phyloP scores from a whole-genome alignment of 2,113 vertebrate genomes.

The Oncorhynchus kisutch region DNA sequence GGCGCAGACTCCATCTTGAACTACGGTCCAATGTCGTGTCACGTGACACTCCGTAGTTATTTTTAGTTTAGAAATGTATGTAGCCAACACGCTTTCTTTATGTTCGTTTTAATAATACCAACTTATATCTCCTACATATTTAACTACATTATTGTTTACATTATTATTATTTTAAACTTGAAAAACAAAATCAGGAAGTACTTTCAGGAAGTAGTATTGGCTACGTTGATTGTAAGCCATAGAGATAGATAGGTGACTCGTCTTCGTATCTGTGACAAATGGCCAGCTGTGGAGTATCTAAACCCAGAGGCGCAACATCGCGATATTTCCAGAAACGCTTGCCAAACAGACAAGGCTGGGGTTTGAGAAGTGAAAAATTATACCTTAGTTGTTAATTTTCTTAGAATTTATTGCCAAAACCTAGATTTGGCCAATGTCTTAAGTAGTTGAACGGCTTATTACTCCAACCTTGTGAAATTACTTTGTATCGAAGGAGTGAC shows the following conservation, averaged over 20 bases:
- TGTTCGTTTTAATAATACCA: slow-evolving; percentile 35
- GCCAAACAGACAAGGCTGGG: too few relatives aligned
- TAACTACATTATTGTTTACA: slow-evolving; percentile 7
- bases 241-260: slow-evolving; percentile 49
- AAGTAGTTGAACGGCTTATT: too few relatives aligned
- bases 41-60: slow-evolving; percentile 59
- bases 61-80: slow-evolving; percentile 36
- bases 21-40: slow-evolving; percentile 39
- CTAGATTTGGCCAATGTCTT: too few relatives aligned
- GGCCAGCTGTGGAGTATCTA: too few relatives aligned
- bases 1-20: slow-evolving; percentile 75
- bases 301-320: too few relatives aligned
- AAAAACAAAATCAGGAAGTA: slow-evolving; percentile 53
- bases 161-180: not conserved
- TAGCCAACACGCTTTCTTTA: slow-evolving; percentile 36
- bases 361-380: too few relatives aligned
- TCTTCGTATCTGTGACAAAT: too few relatives aligned
- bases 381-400: too few relatives aligned
- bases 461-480: too few relatives aligned
- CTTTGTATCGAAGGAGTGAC: too few relatives aligned
- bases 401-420: too few relatives aligned
- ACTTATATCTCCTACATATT: not conserved
- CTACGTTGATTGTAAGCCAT: slow-evolving; percentile 55
- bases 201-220: slow-evolving; percentile 70
- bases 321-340: too few relatives aligned